Evolutionary conservation across 2,797 vertebrate species (phyloP), one percentile per base, ranked within the genome.

Genomic region (Heterohyrax brucei): DNA sequence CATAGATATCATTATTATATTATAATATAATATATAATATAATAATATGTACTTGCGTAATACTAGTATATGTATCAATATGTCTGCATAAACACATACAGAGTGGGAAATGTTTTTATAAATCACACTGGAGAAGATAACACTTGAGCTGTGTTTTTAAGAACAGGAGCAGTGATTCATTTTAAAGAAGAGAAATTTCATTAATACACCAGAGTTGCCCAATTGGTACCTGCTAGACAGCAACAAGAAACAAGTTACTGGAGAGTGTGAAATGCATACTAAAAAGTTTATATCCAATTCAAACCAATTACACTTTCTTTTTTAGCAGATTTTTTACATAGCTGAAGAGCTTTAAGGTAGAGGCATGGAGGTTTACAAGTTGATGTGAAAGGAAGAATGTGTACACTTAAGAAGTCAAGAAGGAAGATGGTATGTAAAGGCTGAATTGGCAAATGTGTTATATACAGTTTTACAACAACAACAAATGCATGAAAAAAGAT

Each of bases 141-240:
- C 7, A 61, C 78, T 59, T 48, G 48, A 61, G 39, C 33, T 73
- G 28, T 3, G 30, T 56, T 82, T 48, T 91, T 73, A 61, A 79
- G 76, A 79, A 73, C 33, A 73, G 13, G 53, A 30, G 16, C 30
- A 79, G 30, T 3, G 0, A 7, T 46, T 59, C 30, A 85, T 68
- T 92, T 59, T 39, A 56, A 28, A 59, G 48, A 83, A 91, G 59
- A 84, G 72, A 77, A 77, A 68, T 73, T 73, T 87, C n/a, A 80
- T 80, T 53, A 73, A 53, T 18, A 81, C 24, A 76, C 28, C 5
- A 7, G 21, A 81, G 48, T 68, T 48, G 2, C 1, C 10, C 8
- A 79, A n/a, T 61, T 72, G 44, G 6, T 24, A 79, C 24, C 28
- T 93, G 76, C 44, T 44, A 73, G 44, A 19, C 5, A 56, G 62